Evolutionary conservation across 1,140 invertebrate species (phyloP).

Genomic region (Charaxes varanes): DNA sequence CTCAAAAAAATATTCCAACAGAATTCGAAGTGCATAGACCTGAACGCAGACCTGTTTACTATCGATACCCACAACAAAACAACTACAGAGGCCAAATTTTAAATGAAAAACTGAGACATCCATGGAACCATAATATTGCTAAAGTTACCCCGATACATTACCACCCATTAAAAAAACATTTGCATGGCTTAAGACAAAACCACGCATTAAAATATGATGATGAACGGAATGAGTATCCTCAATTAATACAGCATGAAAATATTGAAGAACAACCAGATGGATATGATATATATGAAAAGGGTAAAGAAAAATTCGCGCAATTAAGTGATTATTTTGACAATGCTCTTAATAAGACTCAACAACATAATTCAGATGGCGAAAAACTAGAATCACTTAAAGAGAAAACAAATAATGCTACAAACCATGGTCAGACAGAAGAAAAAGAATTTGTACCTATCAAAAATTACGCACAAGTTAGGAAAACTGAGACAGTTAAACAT

Average conservation of each 20-base stretch:
- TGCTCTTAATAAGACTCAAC: constrained; percentile 48
- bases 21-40: constrained; percentile 59
- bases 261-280: constrained; percentile 47
- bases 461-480: constrained; percentile 80
- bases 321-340: constrained; percentile 55
- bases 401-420: constrained; percentile 10
- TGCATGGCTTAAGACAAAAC: constrained; percentile 50
- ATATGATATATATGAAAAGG: constrained; percentile 66
- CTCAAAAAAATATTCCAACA: constrained; percentile 51
- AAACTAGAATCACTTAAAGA: constrained; percentile 47
- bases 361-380: constrained; percentile 38
- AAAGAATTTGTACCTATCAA: constrained; percentile 79
- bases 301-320: constrained; percentile 48
- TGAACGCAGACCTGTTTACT: constrained; percentile 54
- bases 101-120: constrained; percentile 59
- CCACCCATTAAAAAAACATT: constrained; percentile 53
- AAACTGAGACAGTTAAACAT: constrained; percentile 76
- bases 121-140: constrained; percentile 53
- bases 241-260: constrained; percentile 33
- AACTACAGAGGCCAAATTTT: constrained; percentile 40
- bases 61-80: constrained; percentile 29
- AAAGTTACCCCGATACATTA: constrained; percentile 65
- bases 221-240: constrained; percentile 65
- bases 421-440: constrained; percentile 35
- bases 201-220: constrained; percentile 64